Evolutionary conservation across 2,113 vertebrate genomes (phyloP).

Genomic region (Pterocles orientalis): DNA sequence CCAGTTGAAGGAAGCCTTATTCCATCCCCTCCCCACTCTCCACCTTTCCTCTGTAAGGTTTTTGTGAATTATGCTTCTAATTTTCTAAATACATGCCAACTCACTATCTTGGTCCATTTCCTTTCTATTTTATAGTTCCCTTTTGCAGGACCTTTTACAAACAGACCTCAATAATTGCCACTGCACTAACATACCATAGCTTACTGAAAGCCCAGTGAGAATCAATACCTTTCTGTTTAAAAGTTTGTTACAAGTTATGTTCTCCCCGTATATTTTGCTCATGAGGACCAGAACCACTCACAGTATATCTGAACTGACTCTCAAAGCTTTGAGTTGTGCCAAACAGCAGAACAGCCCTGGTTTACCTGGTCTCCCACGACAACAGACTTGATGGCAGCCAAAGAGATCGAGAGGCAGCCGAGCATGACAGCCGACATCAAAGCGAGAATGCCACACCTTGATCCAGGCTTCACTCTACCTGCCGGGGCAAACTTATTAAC

Average conservation of each 20-base stretch:
- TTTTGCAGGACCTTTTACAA: not conserved
- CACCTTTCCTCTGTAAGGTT: not conserved
- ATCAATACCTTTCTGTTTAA: not conserved
- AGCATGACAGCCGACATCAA: conserved; percentile 85
- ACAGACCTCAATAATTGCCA: not conserved
- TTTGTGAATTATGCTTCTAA: not conserved
- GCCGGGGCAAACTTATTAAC: conserved; percentile 84
- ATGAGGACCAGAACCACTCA: not conserved
- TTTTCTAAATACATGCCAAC: not conserved
- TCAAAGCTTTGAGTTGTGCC: not conserved
- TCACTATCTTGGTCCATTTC: conserved; percentile 9
- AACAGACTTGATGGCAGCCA: conserved; percentile 86
- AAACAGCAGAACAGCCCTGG: conserved; percentile 44
- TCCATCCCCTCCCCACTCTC: not conserved
- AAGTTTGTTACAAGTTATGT: not conserved
- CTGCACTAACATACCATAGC: not conserved
- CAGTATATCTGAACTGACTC: not conserved
- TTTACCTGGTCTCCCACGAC: conserved; percentile 81
- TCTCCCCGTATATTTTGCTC: not conserved
- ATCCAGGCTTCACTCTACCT: conserved; percentile 82
- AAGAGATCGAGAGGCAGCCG: conserved; percentile 76
- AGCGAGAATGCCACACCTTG: conserved; percentile 82
- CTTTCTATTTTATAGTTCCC: not conserved
- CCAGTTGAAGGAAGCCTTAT: not conserved
- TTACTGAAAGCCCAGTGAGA: not conserved